A percentile compares a stretch with the other conserved stretches of the same genome.
Evolutionary conservation across 2,888 invertebrate species (phyloP).

Genomic region (Coelogynopora nodosa): DNA sequence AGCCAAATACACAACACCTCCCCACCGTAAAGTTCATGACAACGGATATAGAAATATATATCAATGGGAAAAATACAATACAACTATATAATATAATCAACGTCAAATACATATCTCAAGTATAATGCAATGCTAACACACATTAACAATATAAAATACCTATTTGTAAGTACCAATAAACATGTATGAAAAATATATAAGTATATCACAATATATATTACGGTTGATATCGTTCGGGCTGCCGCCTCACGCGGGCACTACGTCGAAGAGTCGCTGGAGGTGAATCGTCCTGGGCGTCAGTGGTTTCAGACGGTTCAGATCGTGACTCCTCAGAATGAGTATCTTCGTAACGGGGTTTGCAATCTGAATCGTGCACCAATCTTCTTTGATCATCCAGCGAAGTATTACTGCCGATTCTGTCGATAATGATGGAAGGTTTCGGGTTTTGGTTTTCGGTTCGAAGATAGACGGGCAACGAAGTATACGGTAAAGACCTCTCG

Average conservation of each 20-base stretch:
- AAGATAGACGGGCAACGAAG: slow-evolving; percentile 21
- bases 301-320: slow-evolving; percentile 24
- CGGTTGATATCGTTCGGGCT: slow-evolving; percentile 27
- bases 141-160: too few relatives aligned
- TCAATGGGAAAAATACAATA: too few relatives aligned
- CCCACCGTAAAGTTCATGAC: too few relatives aligned
- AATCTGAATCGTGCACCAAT: slow-evolving; percentile 5
- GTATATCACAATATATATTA: too few relatives aligned
- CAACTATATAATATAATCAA: too few relatives aligned
- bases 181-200: too few relatives aligned
- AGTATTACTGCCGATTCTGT: slow-evolving; percentile 11
- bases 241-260: slow-evolving; percentile 8
- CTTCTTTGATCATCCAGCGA: slow-evolving; percentile 15
- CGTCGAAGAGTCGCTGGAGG: slow-evolving; percentile 6
- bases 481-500: slow-evolving; percentile 17
- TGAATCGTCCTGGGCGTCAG: neutral
- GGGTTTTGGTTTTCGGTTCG: slow-evolving; percentile 13
- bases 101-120: too few relatives aligned
- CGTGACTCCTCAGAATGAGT: slow-evolving; percentile 6
- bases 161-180: too few relatives aligned
- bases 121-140: too few relatives aligned
- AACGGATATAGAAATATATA: too few relatives aligned
- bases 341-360: slow-evolving; percentile 6
- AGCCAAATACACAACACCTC: too few relatives aligned
- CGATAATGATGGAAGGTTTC: slow-evolving; percentile 31